Evolutionary conservation across 2,888 invertebrate species (phyloP).

Genomic region (Leptinotarsa peninsularis): DNA sequence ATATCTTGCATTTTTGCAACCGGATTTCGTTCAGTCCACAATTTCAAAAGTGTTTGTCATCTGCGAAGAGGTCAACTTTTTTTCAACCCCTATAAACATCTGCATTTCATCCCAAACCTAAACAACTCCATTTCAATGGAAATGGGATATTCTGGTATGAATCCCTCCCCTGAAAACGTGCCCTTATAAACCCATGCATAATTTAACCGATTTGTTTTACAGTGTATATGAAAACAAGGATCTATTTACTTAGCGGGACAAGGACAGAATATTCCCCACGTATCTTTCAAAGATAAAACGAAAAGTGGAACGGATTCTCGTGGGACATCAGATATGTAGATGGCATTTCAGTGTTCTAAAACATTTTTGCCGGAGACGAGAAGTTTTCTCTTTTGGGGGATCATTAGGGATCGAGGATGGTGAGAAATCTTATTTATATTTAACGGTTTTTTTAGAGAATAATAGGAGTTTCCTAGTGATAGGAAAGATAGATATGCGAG

Average conservation of each 20-base stretch:
- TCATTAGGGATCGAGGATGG: background rate
- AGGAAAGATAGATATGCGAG: too few species aligned
- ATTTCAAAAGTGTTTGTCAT: too few species aligned
- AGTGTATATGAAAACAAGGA: slow-evolving; percentile 40
- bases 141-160: slow-evolving; percentile 25
- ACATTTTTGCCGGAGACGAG: background rate
- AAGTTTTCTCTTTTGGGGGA: background rate
- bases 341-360: slow-evolving; percentile 63
- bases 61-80: background rate
- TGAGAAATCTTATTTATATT: background rate
- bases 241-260: slow-evolving; percentile 37
- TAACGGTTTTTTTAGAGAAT: background rate
- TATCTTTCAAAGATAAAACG: slow-evolving; percentile 39
- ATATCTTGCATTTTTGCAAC: too few species aligned
- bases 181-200: slow-evolving; percentile 36
- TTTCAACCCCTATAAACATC: background rate
- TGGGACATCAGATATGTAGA: slow-evolving; percentile 66
- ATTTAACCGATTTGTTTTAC: slow-evolving; percentile 41
- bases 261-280: slow-evolving; percentile 25
- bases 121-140: slow-evolving; percentile 30
- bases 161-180: slow-evolving; percentile 18
- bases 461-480: background rate
- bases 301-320: slow-evolving; percentile 51
- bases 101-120: slow-evolving; percentile 17
- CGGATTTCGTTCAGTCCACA: too few species aligned